These are phyloP conservation scores for Lasiurus cinereus DNA, from an alignment of 2,113 vertebrate genomes.

Conservation along the genomic window DNA sequence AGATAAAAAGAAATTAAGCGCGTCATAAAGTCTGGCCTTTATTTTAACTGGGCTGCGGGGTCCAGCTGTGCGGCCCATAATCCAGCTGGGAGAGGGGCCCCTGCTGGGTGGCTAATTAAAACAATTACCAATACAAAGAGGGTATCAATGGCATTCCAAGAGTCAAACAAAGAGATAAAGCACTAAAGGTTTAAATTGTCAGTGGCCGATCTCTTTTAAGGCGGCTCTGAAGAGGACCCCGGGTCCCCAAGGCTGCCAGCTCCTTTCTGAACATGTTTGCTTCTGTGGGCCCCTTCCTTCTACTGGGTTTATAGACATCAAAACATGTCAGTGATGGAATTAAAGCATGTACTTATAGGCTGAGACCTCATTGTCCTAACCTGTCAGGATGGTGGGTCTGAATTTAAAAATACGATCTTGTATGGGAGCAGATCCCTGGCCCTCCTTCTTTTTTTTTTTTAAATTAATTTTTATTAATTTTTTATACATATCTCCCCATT, in stretches of 20 bases:
- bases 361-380: background rate
- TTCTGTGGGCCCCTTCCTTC: background rate
- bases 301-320: background rate
- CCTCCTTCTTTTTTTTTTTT: no score
- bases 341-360: background rate
- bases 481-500: no score
- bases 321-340: background rate
- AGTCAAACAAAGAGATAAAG: slow-evolving; percentile 90
- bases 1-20: slow-evolving; percentile 77
- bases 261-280: background rate
- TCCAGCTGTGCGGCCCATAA: slow-evolving; percentile 83
- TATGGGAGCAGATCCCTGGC: background rate
- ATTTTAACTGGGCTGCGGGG: slow-evolving; percentile 76
- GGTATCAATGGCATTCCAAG: slow-evolving; percentile 90
- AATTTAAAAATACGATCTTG: background rate
- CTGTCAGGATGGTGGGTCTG: background rate
- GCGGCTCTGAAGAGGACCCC: slow-evolving; percentile 74
- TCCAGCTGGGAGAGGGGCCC: slow-evolving; percentile 83
- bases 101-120: slow-evolving; percentile 95
- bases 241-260: background rate
- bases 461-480: no score
- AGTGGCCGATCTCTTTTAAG: slow-evolving; percentile 80
- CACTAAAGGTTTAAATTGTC: slow-evolving; percentile 87
- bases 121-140: slow-evolving; percentile 96
- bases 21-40: slow-evolving; percentile 79